Percentiles rank a stretch among this genome's conserved stretches.
Evolutionary conservation across 1,140 invertebrate species (phyloP).

Genomic region (Augochlora pura): DNA sequence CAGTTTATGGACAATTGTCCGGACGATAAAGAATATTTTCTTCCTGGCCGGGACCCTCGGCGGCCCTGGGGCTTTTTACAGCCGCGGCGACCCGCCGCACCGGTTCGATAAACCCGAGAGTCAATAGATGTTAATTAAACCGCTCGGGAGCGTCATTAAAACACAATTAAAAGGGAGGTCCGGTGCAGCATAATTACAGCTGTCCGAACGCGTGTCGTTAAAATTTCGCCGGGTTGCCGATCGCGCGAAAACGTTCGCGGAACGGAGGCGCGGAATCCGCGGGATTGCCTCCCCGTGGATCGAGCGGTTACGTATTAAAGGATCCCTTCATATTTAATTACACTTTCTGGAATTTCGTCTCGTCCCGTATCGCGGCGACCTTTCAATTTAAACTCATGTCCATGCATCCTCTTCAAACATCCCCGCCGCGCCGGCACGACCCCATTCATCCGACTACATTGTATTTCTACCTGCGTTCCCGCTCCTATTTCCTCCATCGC

Average conservation of each 20-base stretch:
- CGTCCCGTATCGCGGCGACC: constrained; percentile 11
- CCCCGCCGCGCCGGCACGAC: not conserved
- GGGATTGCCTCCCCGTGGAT: not conserved
- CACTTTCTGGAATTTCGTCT: constrained; percentile 30
- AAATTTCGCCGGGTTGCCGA: constrained; percentile 10
- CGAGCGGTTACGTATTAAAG: constrained; percentile 37
- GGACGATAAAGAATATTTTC: not conserved
- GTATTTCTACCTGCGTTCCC: not conserved
- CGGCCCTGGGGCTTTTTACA: not conserved
- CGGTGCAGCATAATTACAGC: not conserved
- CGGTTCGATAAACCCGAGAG: constrained; percentile 18
- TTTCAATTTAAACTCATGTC: constrained; percentile 42
- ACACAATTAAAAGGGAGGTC: constrained; percentile 40
- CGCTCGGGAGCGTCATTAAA: constrained; percentile 32
- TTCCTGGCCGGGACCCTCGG: not conserved
- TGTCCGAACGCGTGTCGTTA: constrained; percentile 27
- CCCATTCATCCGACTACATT: constrained; percentile 16
- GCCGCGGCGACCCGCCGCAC: not conserved
- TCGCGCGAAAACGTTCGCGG: not conserved
- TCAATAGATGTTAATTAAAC: constrained; percentile 41
- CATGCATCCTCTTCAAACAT: constrained; percentile 31
- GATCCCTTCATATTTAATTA: constrained; percentile 44
- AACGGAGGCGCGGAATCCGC: not conserved
- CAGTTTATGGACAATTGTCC: not conserved
- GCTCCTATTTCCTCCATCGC: too few species aligned